Base-by-base conservation (phyloP, 2,797 vertebrate genomes). In the Antrozous pallidus region DNA sequence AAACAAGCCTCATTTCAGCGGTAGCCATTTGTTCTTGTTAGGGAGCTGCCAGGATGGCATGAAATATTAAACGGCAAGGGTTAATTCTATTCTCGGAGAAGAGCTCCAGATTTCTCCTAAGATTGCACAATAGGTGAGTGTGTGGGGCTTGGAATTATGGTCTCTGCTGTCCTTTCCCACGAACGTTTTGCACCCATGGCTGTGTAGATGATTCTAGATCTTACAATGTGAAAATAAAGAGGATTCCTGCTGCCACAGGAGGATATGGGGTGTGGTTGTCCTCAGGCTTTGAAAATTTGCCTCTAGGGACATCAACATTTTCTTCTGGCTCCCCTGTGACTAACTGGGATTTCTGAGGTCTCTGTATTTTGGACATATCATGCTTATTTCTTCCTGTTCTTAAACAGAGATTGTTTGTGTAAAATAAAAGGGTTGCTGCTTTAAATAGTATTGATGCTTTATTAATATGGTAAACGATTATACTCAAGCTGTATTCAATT, bases 41-140 rank as follows among this genome's bases (percentile, higher is more conserved):
- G 84, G 90, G 56, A 94, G 58, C 70, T 7, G 54, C 79, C n/a
- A 58, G 69, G 81, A 81, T 78, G 79, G 82, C 81, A 96, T 91
- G 90, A 97, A 94, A 97, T 95, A 96, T 88, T 95, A 96, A 96
- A 86, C 94, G 91, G 89, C 94, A 87, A 93, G 80, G 88, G 93
- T 97, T 97, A 95, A 96, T 96, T 96, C 73, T 91, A 47, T 84
- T 81, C 75, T 94, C 54, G 16, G 70, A 2, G 5, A 92, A 93
- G 87, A 78, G 81, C 80, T 92, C 61, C 71, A 93, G 61, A 70
- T 96, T 97, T 96, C 85, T 95, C 93, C n/a, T 67, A 93, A 96
- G 79, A 81, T n/a, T 73, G 78, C 14, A 47, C 33, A 83, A 81
- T 38, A 61, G 87, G 81, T 81, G 92, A 93, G 14, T 0, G 4